Evolutionary conservation across 2,113 vertebrate genomes (phyloP), one percentile per base, ranked within the genome.

Genomic region (Illadopsis cleaveri): DNA sequence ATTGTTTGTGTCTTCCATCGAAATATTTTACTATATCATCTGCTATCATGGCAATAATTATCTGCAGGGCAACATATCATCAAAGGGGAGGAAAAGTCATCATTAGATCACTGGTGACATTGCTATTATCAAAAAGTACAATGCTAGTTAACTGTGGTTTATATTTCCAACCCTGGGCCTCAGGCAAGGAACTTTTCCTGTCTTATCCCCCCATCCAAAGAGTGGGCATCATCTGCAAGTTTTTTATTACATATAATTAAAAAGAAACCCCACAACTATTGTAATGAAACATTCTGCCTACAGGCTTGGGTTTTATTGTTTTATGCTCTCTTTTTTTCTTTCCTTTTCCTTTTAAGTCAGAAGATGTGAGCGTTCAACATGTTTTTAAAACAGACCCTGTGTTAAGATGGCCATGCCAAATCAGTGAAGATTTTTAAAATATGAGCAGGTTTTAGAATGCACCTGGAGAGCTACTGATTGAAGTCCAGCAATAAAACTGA

Each of bases 161-260:
- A 3, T 56, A 82, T 68, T 93, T 70, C 79, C 69, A 91, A 25
- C 37, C 45, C 72, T 20, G 15, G 25, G 62, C 91, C 94, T 86
- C 56, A 24, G 79, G 87, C 90, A 95, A 86, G 50, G 62, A 95
- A 82, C 75, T 68, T 42, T 64, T 78, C 83, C 86, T 64, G 33
- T 73, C 78, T 90, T 61, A 77, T 25, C 68, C 79, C 56, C 54
- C 80, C 62, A 60, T 87, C 65, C 68, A 80, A 91, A 90, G 38
- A 68, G 20, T 57, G 38, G 30, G 31, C 57, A 91, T 82, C 35
- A 81, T 94, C 91, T 90, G 70, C 50, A 93, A 82, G 61, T n/a
- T 85, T 96, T 91, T 89, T 89, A 68, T 50, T 76, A 89, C 19
- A 50, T 79, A 77, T 60, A 90, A 94, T 90, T 93, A 85, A 93